Evolutionary conservation across 2,113 vertebrate species (phyloP).

Genomic region (Gavialis gangeticus): DNA sequence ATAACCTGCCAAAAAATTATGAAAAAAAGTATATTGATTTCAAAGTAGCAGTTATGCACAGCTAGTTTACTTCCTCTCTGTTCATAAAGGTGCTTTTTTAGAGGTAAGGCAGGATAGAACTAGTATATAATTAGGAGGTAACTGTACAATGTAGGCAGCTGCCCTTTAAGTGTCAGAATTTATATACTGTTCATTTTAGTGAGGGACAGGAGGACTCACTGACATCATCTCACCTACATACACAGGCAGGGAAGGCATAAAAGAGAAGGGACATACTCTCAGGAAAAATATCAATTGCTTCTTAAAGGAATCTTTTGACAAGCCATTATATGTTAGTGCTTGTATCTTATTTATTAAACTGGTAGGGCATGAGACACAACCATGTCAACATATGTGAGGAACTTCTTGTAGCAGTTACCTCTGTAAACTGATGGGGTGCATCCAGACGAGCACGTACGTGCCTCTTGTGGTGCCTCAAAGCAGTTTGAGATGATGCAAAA

Average conservation of each 20-base stretch:
- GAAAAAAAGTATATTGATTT: background rate
- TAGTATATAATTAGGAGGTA: background rate
- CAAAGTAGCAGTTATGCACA: background rate
- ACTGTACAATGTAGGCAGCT: background rate
- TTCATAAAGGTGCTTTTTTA: background rate
- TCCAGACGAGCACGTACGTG: slow-evolving; percentile 33
- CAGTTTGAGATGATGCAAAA: too few relatives aligned
- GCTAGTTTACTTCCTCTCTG: background rate
- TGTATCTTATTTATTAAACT: slow-evolving; percentile 44
- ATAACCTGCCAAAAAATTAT: background rate
- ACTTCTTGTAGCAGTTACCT: too few relatives aligned
- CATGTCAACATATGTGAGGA: too few relatives aligned
- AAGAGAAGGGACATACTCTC: background rate
- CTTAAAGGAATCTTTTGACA: slow-evolving; percentile 5
- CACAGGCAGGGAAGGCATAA: background rate
- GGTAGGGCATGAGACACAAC: background rate
- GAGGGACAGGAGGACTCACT: rapidly evolving
- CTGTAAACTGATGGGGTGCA: slow-evolving; percentile 15
- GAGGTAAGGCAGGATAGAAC: background rate
- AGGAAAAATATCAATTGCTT: background rate
- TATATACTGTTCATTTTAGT: background rate
- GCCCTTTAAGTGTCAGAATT: background rate
- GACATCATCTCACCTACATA: background rate
- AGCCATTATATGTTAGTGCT: background rate
- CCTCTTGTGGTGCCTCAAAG: slow-evolving; percentile 4